Base-by-base conservation (phyloP, 2,113 vertebrate genomes). In the Callocephalon fimbriatum region DNA sequence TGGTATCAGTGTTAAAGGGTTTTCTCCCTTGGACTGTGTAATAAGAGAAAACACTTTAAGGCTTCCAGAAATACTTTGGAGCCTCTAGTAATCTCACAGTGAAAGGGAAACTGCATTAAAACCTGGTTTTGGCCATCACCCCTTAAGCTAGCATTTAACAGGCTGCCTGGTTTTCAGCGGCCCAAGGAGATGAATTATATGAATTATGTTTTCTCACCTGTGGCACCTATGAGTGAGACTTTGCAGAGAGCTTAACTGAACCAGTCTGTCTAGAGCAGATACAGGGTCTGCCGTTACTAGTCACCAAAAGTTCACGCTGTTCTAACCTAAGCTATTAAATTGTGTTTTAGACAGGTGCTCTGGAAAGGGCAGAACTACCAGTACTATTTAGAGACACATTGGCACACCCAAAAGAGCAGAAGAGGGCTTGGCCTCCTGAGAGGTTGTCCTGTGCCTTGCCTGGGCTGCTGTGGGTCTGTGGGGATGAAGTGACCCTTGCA, bases 291-390 rank as follows among this genome's bases (percentile, higher is more conserved):
- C n/a, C 12, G 21, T 74, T 88, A 84, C 83, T 91, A 91, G 72
- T 87, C 80, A 38, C 59, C 88, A 65, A 56, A 65, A 93, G 66
- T 67, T 95, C 91, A 65, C 15, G 2, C 79, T 92, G 59, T 93
- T 79, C 84, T 96, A 91, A 96, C 67, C 91, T 94, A 92, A 97
- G 68, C 54, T 93, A 86, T 93, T 86, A 89, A 94, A 94, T 92
- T 91, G 31, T 80, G 50, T 79, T 97, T 96, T 73, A 95, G 29
- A 56, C 3, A 7, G 0, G 1, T 48, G 4, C 23, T 83, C 50
- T 89, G 56, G 67, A 80, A 85, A 85, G 19, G 12, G 13, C 21
- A 86, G 48, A 74, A 37, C 7, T 35, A 44, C 78, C 35, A 61
- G 13, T 23, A 35, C 32, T 61, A 19, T 75, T 56, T 50, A 80